Evolutionary conservation across 1,140 invertebrate species (phyloP).

Genomic region (Cyrtorhinus lividipennis): DNA sequence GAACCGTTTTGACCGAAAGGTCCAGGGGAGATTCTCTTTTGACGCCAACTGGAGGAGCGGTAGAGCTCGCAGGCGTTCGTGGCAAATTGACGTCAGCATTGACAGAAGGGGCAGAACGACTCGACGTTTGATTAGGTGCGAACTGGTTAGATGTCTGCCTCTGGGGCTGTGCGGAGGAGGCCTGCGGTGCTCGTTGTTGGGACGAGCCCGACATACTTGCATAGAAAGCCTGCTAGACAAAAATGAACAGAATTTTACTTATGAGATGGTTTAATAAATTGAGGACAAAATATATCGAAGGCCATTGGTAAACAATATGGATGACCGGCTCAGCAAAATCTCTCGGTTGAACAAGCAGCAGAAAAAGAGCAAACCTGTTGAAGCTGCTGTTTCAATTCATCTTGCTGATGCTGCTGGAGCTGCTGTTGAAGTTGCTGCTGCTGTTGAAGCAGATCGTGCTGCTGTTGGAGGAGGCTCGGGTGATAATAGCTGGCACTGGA

Average conservation of each 20-base stretch:
- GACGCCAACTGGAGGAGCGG: not conserved
- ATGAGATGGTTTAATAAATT: not conserved
- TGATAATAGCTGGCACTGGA: not conserved
- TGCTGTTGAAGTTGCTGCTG: slow-evolving; percentile 17
- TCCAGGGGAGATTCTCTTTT: slow-evolving; percentile 62
- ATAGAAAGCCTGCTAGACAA: slow-evolving; percentile 3
- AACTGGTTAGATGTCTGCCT: slow-evolving; percentile 16
- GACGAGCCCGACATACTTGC: not conserved
- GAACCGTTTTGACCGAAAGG: slow-evolving; percentile 68
- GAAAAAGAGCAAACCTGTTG: slow-evolving; percentile 5
- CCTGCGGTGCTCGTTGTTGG: slow-evolving; percentile 12
- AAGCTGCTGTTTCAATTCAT: slow-evolving; percentile 18
- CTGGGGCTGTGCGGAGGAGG: not conserved
- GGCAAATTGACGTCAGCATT: slow-evolving; percentile 12
- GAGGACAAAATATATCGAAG: not conserved
- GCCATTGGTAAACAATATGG: not conserved
- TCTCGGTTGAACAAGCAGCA: not conserved
- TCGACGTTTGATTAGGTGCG: not conserved
- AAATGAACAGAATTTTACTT: not conserved
- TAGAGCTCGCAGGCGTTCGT: slow-evolving; percentile 10
- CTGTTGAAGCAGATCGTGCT: slow-evolving; percentile 5
- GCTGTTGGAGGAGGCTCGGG: slow-evolving; percentile 12
- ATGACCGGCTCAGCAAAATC: not conserved
- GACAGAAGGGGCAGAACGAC: not conserved
- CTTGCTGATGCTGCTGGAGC: slow-evolving; percentile 19